Percentiles rank a stretch among this genome's conserved stretches.
phyloP scores from a whole-genome alignment of 35 echinoderm and acorn worm species.

The Eucidaris tribuloides region DNA sequence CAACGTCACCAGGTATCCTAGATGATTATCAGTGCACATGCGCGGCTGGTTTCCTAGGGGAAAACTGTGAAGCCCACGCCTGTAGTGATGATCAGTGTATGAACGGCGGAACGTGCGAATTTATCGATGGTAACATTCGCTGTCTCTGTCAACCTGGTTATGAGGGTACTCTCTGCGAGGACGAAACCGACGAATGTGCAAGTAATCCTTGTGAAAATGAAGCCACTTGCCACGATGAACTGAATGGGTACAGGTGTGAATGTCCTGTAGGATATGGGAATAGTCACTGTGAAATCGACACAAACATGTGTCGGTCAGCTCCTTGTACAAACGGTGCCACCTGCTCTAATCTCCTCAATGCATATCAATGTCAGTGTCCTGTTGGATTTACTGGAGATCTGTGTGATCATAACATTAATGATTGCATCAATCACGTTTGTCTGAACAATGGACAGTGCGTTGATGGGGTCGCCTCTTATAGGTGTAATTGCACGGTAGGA shows the following conservation, averaged over 20 bases:
- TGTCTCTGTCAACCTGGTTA: background rate
- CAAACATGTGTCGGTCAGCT: background rate
- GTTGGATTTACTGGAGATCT: background rate
- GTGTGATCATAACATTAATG: background rate
- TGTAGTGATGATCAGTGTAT: constrained; percentile 8
- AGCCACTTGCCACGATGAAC: constrained; percentile 39
- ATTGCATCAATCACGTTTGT: background rate
- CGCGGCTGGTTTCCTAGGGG: background rate
- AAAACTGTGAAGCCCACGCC: constrained; percentile 7
- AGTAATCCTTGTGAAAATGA: constrained; percentile 70
- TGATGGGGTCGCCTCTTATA: constrained; percentile 2
- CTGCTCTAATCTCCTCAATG: background rate
- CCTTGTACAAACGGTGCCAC: background rate
- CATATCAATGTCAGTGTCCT: background rate
- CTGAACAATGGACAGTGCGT: background rate
- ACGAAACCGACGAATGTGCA: constrained; percentile 26
- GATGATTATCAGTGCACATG: constrained; percentile 28
- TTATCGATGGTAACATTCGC: background rate
- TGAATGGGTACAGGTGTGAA: constrained; percentile 37
- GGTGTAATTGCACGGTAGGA: background rate
- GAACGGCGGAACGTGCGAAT: constrained; percentile 25
- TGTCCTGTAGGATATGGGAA: constrained; percentile 47
- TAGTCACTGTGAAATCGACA: constrained; percentile 26
- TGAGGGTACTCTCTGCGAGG: background rate
- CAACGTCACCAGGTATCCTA: background rate